Percentiles rank a stretch among this genome's conserved stretches.
Conservation (phyloP, 2,888 invertebrate species). For the Bellardia pandia region DNA sequence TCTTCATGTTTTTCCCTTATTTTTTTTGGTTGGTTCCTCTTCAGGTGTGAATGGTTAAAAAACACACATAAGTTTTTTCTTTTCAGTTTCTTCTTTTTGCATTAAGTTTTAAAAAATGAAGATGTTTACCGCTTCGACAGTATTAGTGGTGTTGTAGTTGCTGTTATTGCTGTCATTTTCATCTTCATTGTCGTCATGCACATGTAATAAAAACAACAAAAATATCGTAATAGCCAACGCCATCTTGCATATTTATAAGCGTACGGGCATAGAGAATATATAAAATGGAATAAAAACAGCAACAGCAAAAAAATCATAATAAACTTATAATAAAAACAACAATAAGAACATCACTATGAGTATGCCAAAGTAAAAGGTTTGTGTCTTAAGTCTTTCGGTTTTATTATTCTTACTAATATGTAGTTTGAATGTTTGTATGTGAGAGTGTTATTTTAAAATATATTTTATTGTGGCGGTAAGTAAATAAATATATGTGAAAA, state of each 20-base stretch:
- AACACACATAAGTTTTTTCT: constrained; percentile 6
- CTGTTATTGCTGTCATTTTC: constrained; percentile 46
- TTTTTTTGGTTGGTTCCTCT: constrained; percentile 46
- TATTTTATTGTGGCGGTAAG: not conserved
- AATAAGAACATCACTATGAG: constrained; percentile 1
- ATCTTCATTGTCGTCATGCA: constrained; percentile 64
- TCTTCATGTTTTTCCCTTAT: constrained; percentile 33
- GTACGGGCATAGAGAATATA: constrained; percentile 28
- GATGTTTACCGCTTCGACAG: constrained; percentile 72
- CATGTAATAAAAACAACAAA: constrained; percentile 65
- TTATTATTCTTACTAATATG: not conserved
- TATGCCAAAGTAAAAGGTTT: constrained; percentile 31
- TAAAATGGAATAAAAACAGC: constrained; percentile 21
- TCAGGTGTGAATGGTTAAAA: constrained; percentile 73
- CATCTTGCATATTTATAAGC: constrained; percentile 74
- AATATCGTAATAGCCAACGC: constrained; percentile 72
- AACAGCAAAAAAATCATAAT: constrained; percentile 1
- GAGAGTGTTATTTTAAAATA: not conserved
- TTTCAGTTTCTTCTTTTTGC: constrained; percentile 15
- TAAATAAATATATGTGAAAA: too few species aligned
- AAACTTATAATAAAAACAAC: constrained; percentile 33
- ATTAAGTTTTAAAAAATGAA: constrained; percentile 69
- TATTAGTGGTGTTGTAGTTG: constrained; percentile 62
- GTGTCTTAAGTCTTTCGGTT: constrained; percentile 53
- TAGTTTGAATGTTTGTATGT: not conserved